Conservation (phyloP, 2,797 vertebrate species). For the Hippopotamyrus pictus region DNA sequence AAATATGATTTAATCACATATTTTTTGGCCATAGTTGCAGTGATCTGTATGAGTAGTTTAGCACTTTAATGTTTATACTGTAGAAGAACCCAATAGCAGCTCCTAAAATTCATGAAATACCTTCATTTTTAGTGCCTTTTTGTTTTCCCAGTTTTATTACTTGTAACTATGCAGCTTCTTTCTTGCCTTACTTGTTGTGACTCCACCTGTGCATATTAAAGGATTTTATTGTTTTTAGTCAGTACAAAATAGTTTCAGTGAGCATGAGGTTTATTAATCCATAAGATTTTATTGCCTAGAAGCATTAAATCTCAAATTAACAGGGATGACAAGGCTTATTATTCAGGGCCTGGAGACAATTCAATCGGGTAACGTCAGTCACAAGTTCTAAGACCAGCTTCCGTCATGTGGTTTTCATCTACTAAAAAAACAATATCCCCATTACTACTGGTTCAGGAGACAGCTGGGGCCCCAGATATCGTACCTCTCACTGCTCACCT, state of each 20-base stretch:
- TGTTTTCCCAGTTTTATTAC: neutral
- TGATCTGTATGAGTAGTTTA: neutral
- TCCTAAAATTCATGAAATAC: neutral
- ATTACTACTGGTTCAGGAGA: neutral
- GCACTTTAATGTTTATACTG: neutral
- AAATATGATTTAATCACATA: neutral
- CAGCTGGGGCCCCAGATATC: neutral
- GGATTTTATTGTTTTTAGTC: neutral
- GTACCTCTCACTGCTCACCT: neutral
- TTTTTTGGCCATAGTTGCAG: neutral
- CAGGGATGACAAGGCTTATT: neutral
- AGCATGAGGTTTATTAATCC: neutral
- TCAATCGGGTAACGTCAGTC: neutral
- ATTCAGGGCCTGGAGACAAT: neutral
- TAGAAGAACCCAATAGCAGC: neutral
- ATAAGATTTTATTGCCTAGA: neutral
- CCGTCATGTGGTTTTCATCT: neutral
- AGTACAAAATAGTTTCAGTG: neutral
- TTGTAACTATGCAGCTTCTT: neutral
- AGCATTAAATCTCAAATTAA: constrained; percentile 2
- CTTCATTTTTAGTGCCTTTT: neutral
- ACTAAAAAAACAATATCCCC: neutral
- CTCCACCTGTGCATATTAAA: neutral
- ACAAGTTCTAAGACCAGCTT: neutral
- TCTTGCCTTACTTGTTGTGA: neutral